A percentile compares a stretch with the other conserved stretches of the same genome.
Conservation (phyloP, 2,113 vertebrate species). For the Lethenteron camtschaticum region DNA sequence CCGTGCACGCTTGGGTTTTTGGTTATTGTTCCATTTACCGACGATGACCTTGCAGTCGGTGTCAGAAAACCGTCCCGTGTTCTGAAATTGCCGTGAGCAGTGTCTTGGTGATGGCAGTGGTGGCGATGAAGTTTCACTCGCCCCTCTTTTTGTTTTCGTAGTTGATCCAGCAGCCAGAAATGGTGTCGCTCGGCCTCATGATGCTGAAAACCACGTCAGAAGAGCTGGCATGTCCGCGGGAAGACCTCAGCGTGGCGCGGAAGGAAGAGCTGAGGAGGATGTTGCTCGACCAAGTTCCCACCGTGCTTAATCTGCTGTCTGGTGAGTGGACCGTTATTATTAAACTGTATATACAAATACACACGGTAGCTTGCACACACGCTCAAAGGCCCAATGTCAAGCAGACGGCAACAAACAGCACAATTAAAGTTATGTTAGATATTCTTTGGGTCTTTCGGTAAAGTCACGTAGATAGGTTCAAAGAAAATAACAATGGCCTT, state of each 20-base stretch:
- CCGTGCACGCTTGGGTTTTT: neutral
- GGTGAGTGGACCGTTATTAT: constrained; percentile 22
- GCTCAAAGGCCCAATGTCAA: no score
- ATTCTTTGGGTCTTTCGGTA: no score
- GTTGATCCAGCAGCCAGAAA: constrained; percentile 71
- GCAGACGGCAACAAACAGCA: no score
- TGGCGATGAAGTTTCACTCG: no score
- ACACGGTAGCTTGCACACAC: no score
- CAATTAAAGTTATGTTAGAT: no score
- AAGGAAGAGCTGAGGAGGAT: constrained; percentile 87
- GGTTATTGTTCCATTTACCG: no score
- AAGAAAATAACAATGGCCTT: no score
- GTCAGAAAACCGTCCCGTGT: no score
- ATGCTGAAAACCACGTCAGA: constrained; percentile 92
- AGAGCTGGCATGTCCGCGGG: constrained; percentile 77
- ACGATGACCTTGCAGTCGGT: neutral
- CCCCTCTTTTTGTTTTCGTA: constrained; percentile 15
- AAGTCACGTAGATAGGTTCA: no score
- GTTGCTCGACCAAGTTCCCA: constrained; percentile 78
- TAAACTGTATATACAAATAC: no score
- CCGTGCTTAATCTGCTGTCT: constrained; percentile 66
- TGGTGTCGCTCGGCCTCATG: constrained; percentile 64
- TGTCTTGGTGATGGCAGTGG: no score
- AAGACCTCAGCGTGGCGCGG: constrained; percentile 72
- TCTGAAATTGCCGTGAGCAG: neutral